Conservation (phyloP, 2,888 invertebrate genomes). For the Pristionchus exspectatus region DNA sequence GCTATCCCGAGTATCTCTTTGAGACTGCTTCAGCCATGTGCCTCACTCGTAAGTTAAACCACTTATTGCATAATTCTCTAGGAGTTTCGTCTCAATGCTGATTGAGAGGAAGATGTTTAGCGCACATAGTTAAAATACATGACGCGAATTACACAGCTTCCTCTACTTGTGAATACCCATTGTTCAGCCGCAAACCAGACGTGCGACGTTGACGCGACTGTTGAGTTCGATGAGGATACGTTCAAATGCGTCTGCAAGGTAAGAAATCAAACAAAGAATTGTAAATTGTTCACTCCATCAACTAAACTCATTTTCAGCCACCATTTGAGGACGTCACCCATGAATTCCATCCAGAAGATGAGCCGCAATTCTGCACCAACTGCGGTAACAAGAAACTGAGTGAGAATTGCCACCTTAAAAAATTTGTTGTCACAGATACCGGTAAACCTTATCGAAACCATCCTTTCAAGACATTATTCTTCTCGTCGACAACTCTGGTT, state of each 20-base stretch:
- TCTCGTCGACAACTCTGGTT: conserved; percentile 48
- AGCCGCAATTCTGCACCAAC: conserved; percentile 1
- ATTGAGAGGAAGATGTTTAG: neutral
- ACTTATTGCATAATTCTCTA: neutral
- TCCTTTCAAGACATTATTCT: neutral
- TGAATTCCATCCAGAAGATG: neutral
- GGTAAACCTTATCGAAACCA: too few species aligned
- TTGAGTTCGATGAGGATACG: neutral
- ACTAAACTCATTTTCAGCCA: neutral
- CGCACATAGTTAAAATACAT: too few species aligned
- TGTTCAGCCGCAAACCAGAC: neutral
- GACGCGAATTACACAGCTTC: too few species aligned
- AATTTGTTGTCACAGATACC: too few species aligned
- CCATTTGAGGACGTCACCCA: neutral
- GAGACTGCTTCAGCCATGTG: neutral
- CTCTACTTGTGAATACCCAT: too few species aligned
- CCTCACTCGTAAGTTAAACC: neutral
- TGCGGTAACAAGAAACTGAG: conserved; percentile 48
- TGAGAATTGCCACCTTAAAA: neutral
- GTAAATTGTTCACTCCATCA: neutral
- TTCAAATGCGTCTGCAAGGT: conserved; percentile 52
- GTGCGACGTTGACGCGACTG: neutral
- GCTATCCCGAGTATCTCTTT: neutral
- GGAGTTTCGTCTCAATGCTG: neutral
- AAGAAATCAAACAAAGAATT: neutral